Percentiles rank a stretch among this genome's conserved stretches.
Evolutionary conservation across 2,888 invertebrate genomes (phyloP).

Genomic region (Drosophila neoperkinsi): DNA sequence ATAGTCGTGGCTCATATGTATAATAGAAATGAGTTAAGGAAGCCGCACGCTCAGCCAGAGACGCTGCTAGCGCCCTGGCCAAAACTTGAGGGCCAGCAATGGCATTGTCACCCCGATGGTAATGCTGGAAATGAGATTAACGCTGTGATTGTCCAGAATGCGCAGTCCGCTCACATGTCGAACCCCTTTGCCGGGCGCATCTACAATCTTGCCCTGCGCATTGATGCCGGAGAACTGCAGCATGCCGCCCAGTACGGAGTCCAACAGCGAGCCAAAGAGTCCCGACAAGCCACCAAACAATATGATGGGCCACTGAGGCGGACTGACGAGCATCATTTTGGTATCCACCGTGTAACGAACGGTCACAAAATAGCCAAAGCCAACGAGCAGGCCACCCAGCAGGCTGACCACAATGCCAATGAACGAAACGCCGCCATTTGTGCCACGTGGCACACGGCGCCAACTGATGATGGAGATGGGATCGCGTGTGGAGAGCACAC

Average conservation of each 20-base stretch:
- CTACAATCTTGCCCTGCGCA: constrained; percentile 89
- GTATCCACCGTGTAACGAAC: constrained; percentile 88
- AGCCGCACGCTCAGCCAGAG: neutral
- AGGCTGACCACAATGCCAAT: constrained; percentile 87
- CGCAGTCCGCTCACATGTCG: constrained; percentile 91
- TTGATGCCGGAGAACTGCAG: constrained; percentile 94
- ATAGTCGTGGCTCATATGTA: constrained; percentile 27
- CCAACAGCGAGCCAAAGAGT: constrained; percentile 91
- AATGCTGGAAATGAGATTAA: constrained; percentile 93
- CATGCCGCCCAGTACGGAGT: constrained; percentile 93
- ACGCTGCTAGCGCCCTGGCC: constrained; percentile 84
- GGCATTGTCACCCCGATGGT: constrained; percentile 90
- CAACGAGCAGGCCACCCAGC: constrained; percentile 87
- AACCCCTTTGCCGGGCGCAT: constrained; percentile 89
- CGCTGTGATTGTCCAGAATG: constrained; percentile 94
- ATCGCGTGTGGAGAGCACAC: constrained; percentile 89
- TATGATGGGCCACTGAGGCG: constrained; percentile 93
- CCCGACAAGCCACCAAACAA: constrained; percentile 90
- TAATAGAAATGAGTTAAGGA: neutral
- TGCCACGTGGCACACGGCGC: constrained; percentile 92
- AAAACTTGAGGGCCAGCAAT: constrained; percentile 87
- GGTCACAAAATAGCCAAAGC: constrained; percentile 89
- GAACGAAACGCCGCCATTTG: constrained; percentile 94
- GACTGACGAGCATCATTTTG: constrained; percentile 87
- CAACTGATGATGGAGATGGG: constrained; percentile 92